Percentiles rank a stretch among this genome's conserved stretches.
Evolutionary conservation across 2,888 invertebrate species (phyloP).

Genomic region (Torymus texanus): DNA sequence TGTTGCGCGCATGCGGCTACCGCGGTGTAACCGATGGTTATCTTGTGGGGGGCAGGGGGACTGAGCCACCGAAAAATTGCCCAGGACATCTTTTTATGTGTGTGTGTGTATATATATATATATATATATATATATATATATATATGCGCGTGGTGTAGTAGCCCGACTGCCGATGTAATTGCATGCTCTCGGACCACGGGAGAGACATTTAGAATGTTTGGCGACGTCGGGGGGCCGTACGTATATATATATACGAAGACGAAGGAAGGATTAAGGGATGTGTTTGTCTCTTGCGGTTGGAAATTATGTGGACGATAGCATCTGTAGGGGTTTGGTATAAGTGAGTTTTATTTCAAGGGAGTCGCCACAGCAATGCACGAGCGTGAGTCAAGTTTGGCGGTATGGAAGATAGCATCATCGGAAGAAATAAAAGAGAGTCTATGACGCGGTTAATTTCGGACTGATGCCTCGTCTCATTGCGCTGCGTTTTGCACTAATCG

Average conservation of each 20-base stretch:
- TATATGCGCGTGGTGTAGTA: slow-evolving; percentile 55
- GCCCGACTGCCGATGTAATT: slow-evolving; percentile 64
- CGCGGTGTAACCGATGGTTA: slow-evolving; percentile 63
- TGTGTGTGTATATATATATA: too few species aligned
- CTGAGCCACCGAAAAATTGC: slow-evolving; percentile 72
- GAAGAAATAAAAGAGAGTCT: too few species aligned
- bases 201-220: slow-evolving; percentile 66
- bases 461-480: too few species aligned
- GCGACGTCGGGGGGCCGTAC: slow-evolving; percentile 44
- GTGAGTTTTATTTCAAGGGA: too few species aligned
- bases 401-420: too few species aligned
- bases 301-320: slow-evolving; percentile 29
- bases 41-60: slow-evolving; percentile 59
- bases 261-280: slow-evolving; percentile 1
- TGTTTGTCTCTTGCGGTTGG: background rate
- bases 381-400: too few species aligned
- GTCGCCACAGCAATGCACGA: too few species aligned
- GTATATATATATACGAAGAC: background rate
- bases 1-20: slow-evolving; percentile 2
- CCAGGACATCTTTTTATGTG: slow-evolving; percentile 67
- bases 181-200: slow-evolving; percentile 50
- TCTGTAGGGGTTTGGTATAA: background rate
- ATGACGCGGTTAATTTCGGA: too few species aligned
- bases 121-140: too few species aligned
- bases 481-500: background rate